Base-by-base conservation (phyloP, 2,113 vertebrate genomes). In the Ceuthmochares aereus region DNA sequence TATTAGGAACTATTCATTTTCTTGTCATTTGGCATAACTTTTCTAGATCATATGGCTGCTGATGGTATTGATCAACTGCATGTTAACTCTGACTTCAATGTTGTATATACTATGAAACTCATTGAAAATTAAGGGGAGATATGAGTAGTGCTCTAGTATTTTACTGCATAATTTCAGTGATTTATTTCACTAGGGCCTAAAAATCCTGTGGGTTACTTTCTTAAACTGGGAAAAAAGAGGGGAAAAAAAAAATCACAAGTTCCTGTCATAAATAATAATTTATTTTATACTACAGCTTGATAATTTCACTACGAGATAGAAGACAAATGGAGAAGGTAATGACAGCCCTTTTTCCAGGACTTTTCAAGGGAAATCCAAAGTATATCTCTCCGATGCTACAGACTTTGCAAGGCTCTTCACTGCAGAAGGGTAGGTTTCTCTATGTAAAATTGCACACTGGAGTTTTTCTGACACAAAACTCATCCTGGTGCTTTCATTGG, bases 11-110 rank as follows among this genome's bases (percentile, higher is more conserved):
- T 83, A 55, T 42, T 73, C 4, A 74, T 72, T 62, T 82, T 30
- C 6, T 0, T 43, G 6, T 52, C 12, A 14, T 66, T 47, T 70
- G 36, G 9, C 0, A 0, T 62, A 55, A 2, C 6, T 90, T 68
- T 54, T 55, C 49, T 84, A 34, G 18, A 22, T 78, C 63, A 54
- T 42, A 3, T 27, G 69, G 27, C 8, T 59, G 20, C 26, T 77
- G 63, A 52, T n/a, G 27, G 14, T 36, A 73, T n/a, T 58, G 49
- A 87, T 56, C 34, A 88, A 49, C 37, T 51, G 9, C 16, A 10
- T 56, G 36, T 87, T 82, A 55, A 45, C 13, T 56, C 7, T 54
- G 21, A 66, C 16, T 66, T 62, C 27, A 89, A 66, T 58, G 58
- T 18, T 70, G 69, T 87, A 26, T 19, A 19, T 27, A n/a, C 3